A percentile compares a stretch with the other conserved stretches of the same genome.
These are phyloP conservation scores for Cydia pomonella DNA, from an alignment of 1,140 invertebrate genomes.

Conservation along the genomic window DNA sequence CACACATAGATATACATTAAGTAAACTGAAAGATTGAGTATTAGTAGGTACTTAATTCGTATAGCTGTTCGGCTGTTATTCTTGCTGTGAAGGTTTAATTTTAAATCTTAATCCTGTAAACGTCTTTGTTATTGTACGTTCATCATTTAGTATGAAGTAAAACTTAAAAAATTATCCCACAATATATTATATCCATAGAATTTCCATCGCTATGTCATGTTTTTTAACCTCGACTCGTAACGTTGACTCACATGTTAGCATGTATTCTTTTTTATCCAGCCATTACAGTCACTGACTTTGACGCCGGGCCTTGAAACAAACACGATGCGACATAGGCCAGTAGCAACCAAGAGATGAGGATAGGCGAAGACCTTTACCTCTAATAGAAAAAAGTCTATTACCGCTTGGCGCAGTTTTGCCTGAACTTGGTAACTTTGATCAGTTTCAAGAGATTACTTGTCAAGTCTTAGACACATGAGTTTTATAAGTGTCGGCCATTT, in stretches of 20 bases:
- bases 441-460: constrained; percentile 16
- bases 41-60: too few species aligned
- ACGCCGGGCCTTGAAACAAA: constrained; percentile 19
- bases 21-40: too few species aligned
- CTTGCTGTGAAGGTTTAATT: too few species aligned
- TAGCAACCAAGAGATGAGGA: neutral
- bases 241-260: neutral
- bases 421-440: neutral
- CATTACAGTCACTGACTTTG: constrained; percentile 18
- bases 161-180: neutral
- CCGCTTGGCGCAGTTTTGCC: neutral
- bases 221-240: neutral
- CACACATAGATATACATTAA: too few species aligned
- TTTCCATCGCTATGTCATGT: neutral
- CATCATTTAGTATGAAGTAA: too few species aligned
- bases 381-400: neutral
- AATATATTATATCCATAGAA: neutral
- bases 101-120: too few species aligned
- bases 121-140: too few species aligned
- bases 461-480: constrained; percentile 14
- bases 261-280: neutral
- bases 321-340: neutral
- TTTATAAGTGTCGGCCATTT: constrained; percentile 10
- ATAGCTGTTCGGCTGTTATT: too few species aligned
- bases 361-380: neutral